Conservation (phyloP, 2,888 invertebrate species). For the Baccha elongata region DNA sequence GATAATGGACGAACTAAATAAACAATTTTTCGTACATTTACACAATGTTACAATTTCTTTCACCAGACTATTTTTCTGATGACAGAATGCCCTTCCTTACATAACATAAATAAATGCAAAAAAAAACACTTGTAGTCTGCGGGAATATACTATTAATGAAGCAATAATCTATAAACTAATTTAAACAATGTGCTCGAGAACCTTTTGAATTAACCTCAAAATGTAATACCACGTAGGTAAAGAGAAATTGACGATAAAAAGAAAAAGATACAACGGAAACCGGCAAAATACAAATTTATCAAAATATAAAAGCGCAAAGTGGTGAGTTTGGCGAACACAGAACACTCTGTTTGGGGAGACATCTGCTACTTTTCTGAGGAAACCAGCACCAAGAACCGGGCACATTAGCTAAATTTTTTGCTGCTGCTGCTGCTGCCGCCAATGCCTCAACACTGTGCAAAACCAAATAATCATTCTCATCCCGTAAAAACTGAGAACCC, state of each 20-base stretch:
- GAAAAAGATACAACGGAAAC: conserved; percentile 61
- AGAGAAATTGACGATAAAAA: not conserved
- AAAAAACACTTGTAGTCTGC: too few relatives aligned
- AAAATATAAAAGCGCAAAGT: conserved; percentile 57
- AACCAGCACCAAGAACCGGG: not conserved
- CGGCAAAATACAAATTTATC: conserved; percentile 50
- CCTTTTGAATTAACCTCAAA: conserved; percentile 60
- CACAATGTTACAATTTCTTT: too few relatives aligned
- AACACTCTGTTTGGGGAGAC: too few relatives aligned
- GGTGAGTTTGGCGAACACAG: conserved; percentile 56
- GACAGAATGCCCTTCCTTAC: conserved; percentile 41
- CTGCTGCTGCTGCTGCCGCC: conserved; percentile 34
- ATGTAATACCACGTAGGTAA: conserved; percentile 55
- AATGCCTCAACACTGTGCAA: not conserved
- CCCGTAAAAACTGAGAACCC: too few relatives aligned
- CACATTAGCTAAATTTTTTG: not conserved
- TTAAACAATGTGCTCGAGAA: conserved; percentile 52
- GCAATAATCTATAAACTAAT: too few relatives aligned
- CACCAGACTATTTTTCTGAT: too few relatives aligned
- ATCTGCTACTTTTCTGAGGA: conserved; percentile 24
- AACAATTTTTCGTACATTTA: too few relatives aligned
- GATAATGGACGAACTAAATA: too few relatives aligned
- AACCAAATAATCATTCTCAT: conserved; percentile 21
- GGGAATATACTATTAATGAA: too few relatives aligned
- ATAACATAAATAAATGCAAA: too few relatives aligned